Evolutionary conservation across 2,888 invertebrate species (phyloP).

Genomic region (Brassicogethes aeneus): DNA sequence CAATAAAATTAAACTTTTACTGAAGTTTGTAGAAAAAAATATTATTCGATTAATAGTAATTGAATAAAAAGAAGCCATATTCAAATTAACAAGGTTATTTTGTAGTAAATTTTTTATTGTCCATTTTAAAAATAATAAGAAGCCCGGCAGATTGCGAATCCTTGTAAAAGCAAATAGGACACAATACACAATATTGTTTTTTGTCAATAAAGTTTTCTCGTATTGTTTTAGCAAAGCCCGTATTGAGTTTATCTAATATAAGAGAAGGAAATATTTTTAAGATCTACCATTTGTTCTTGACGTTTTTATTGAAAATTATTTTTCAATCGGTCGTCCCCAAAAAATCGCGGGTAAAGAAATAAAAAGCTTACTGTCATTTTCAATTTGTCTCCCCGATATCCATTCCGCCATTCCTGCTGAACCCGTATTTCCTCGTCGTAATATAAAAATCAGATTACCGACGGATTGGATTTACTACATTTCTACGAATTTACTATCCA

Average conservation of each 20-base stretch:
- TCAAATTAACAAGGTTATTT: too few species aligned
- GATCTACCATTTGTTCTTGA: slow-evolving; percentile 32
- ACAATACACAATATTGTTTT: neutral
- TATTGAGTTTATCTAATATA: slow-evolving; percentile 25
- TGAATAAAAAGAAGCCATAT: too few species aligned
- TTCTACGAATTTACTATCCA: slow-evolving; percentile 18
- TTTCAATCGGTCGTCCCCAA: slow-evolving; percentile 27
- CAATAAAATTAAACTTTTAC: too few species aligned
- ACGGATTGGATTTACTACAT: slow-evolving; percentile 16
- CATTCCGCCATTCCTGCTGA: slow-evolving; percentile 18
- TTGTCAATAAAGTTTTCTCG: neutral
- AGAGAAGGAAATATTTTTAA: slow-evolving; percentile 28
- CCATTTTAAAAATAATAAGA: neutral
- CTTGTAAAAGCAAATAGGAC: neutral
- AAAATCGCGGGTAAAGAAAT: slow-evolving; percentile 26
- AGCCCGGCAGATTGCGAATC: neutral
- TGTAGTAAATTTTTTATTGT: slow-evolving; percentile 7
- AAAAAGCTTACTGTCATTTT: slow-evolving; percentile 34
- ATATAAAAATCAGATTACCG: slow-evolving; percentile 22
- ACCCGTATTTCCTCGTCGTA: slow-evolving; percentile 20
- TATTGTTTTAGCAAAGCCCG: neutral
- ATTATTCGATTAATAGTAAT: too few species aligned
- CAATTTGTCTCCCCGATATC: slow-evolving; percentile 29
- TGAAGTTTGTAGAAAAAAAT: too few species aligned
- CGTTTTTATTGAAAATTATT: slow-evolving; percentile 37